phyloP scores from a whole-genome alignment of 2,113 vertebrate species.

The Melanerpes aurifrons region DNA sequence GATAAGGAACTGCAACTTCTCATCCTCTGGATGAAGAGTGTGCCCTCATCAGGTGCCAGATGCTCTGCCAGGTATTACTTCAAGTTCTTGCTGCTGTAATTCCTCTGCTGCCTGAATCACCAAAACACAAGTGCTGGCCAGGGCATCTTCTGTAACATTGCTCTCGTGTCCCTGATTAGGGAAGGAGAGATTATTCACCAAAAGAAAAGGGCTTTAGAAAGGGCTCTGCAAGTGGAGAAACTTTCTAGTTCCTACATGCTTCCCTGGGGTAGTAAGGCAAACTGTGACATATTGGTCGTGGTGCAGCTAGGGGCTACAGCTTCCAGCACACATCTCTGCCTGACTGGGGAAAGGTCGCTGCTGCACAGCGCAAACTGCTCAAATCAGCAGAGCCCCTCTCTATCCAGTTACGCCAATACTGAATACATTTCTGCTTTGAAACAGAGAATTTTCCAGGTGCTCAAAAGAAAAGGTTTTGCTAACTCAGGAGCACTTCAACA shows the following conservation, averaged over 20 bases:
- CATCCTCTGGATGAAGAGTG: not conserved
- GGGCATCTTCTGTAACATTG: not conserved
- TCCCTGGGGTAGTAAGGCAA: not conserved
- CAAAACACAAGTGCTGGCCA: not conserved
- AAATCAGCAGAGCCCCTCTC: not conserved
- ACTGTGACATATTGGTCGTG: not conserved
- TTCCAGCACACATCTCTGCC: not conserved
- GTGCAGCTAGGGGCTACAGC: not conserved
- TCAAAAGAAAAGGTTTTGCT: not conserved
- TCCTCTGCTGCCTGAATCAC: not conserved
- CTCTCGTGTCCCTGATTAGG: not conserved
- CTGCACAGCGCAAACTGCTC: fast-evolving
- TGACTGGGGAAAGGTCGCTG: not conserved
- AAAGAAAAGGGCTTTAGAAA: not conserved
- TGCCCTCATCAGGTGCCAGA: not conserved
- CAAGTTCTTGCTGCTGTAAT: fast-evolving
- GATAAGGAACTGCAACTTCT: not conserved
- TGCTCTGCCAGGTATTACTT: not conserved
- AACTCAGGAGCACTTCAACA: not conserved
- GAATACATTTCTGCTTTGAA: not conserved
- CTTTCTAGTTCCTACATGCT: not conserved
- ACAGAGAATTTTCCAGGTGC: not conserved
- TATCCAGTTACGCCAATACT: not conserved
- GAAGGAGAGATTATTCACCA: not conserved
- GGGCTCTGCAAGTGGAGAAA: not conserved